Evolutionary conservation across 1,140 invertebrate species (phyloP).

Genomic region (Eubasilissa regina): DNA sequence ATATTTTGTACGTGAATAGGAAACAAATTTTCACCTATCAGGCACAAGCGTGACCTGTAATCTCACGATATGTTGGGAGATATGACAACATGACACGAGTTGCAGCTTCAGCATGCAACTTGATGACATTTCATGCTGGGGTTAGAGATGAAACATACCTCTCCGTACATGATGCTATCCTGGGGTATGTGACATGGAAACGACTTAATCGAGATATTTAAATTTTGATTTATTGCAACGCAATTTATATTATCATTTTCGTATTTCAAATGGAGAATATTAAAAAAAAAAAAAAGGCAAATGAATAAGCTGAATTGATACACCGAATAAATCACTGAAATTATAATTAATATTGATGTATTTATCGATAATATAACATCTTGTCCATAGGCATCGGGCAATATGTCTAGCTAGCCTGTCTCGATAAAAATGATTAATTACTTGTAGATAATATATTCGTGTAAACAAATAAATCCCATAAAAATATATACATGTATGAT

Average conservation of each 20-base stretch:
- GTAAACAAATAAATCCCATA: too few species aligned
- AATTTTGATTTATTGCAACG: conserved; percentile 9
- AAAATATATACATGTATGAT: too few species aligned
- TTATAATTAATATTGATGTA: too few species aligned
- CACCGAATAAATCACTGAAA: too few species aligned
- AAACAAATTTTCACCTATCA: conserved; percentile 2
- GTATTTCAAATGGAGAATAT: too few species aligned
- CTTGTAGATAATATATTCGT: too few species aligned
- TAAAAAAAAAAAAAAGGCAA: too few species aligned
- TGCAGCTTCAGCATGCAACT: conserved; percentile 27
- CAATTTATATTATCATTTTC: neutral
- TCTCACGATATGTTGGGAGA: conserved; percentile 26
- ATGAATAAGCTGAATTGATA: too few species aligned
- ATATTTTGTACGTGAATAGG: conserved; percentile 18
- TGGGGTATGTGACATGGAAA: neutral
- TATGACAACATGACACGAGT: conserved; percentile 32
- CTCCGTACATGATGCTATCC: neutral
- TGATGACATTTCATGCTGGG: neutral
- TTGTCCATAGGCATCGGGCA: too few species aligned
- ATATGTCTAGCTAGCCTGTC: too few species aligned
- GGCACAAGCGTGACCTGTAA: neutral
- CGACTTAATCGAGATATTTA: neutral
- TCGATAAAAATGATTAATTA: too few species aligned
- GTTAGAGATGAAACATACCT: neutral
- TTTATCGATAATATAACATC: too few species aligned